Conservation (phyloP, 2,113 vertebrate species). For the Plestiodon gilberti region DNA sequence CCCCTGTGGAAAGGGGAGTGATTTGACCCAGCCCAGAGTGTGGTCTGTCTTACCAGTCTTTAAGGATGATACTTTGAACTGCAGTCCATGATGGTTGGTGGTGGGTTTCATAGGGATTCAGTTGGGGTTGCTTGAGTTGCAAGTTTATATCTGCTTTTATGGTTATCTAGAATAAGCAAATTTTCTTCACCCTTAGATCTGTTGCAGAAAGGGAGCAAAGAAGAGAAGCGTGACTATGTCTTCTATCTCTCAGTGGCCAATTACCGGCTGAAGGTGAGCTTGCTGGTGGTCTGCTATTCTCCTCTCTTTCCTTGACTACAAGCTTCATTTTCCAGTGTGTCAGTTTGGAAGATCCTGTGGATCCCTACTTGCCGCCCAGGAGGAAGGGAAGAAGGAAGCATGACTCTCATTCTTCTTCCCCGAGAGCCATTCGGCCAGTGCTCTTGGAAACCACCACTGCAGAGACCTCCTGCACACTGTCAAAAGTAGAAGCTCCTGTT, state of each 20-base stretch:
- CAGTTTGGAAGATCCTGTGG: neutral
- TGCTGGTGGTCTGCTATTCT: neutral
- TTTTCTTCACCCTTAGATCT: constrained; percentile 75
- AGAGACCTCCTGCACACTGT: no score
- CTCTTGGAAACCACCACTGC: no score
- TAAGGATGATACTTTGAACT: neutral
- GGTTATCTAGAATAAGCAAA: neutral
- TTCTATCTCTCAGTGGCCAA: constrained; percentile 90
- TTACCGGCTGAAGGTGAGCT: constrained; percentile 87
- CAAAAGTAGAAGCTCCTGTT: no score
- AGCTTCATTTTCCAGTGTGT: no score
- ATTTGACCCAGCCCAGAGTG: neutral
- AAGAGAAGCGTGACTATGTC: constrained; percentile 88
- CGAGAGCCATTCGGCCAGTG: neutral
- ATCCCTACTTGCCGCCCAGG: no score
- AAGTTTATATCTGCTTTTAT: neutral
- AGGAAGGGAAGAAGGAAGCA: neutral
- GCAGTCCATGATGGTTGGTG: neutral
- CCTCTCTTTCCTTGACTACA: no score
- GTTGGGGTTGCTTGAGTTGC: neutral
- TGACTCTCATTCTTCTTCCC: neutral
- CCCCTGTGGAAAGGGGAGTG: rapidly evolving
- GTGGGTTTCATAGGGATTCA: neutral
- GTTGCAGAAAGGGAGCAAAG: constrained; percentile 82
- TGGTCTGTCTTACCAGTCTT: no score